Evolutionary conservation across 2,888 invertebrate species (phyloP).

Genomic region (Andrena praecox): DNA sequence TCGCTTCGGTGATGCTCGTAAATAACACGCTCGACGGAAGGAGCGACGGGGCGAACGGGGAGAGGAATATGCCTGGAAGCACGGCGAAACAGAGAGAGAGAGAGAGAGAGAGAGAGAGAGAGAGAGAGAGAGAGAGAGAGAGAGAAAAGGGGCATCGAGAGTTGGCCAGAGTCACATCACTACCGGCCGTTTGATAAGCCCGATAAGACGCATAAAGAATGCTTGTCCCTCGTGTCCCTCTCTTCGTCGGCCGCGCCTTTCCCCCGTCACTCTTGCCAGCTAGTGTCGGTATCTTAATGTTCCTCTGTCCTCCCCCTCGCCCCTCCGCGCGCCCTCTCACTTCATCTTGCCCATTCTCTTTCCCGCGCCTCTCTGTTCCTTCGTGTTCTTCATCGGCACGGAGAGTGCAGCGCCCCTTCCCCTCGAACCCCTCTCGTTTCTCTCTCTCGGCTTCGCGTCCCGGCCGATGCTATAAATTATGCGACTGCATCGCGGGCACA

Average conservation of each 20-base stretch:
- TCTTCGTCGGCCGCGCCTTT: constrained; percentile 67
- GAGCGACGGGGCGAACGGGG: constrained; percentile 5
- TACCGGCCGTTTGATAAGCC: constrained; percentile 80
- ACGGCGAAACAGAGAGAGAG: neutral
- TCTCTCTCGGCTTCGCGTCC: constrained; percentile 56
- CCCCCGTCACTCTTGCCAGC: constrained; percentile 62
- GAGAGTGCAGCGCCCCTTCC: constrained; percentile 47
- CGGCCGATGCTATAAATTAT: constrained; percentile 81
- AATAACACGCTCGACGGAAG: constrained; percentile 57
- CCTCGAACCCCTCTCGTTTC: constrained; percentile 42
- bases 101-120: neutral
- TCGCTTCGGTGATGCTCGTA: constrained; percentile 57
- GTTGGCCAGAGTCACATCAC: constrained; percentile 74
- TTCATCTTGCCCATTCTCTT: constrained; percentile 39
- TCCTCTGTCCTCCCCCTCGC: constrained; percentile 47
- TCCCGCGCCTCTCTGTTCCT: constrained; percentile 40
- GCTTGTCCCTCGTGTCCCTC: constrained; percentile 76
- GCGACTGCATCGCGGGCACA: constrained; percentile 76
- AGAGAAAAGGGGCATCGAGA: constrained; percentile 48
- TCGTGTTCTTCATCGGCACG: constrained; percentile 35
- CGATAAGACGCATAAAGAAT: constrained; percentile 82
- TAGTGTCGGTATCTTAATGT: constrained; percentile 82
- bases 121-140: constrained; percentile 13
- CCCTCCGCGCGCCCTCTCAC: constrained; percentile 14
- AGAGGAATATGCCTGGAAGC: constrained; percentile 45